A percentile compares a stretch with the other conserved stretches of the same genome.
phyloP scores from a whole-genome alignment of 2,888 invertebrate species.

The Sphaeridia pumilis region DNA sequence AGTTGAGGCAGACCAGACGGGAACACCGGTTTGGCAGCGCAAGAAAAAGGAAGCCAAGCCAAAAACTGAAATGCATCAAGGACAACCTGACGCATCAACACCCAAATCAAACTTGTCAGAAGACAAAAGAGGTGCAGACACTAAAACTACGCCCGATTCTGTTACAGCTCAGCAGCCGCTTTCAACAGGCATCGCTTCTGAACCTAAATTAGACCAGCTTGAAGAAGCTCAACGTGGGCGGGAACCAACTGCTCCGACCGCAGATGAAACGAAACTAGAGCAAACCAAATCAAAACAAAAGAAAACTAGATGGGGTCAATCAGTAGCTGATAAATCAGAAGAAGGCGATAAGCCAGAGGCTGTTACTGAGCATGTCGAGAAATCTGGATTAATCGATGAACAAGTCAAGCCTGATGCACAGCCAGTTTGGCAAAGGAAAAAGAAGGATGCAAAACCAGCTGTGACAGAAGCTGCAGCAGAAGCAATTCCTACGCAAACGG shows the following conservation, averaged over 20 bases:
- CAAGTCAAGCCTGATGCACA: neutral
- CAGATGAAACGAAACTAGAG: neutral
- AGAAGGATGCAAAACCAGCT: constrained; percentile 2
- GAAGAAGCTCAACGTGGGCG: no score
- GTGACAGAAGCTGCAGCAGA: neutral
- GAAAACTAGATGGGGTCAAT: no score
- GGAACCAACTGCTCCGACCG: no score
- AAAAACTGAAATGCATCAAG: neutral
- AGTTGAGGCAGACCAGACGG: no score
- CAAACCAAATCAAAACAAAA: neutral
- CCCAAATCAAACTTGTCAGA: neutral
- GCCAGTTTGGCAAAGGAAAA: constrained; percentile 11
- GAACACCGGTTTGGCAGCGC: constrained; percentile 15
- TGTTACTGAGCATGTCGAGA: no score
- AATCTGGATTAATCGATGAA: neutral
- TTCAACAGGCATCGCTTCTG: no score
- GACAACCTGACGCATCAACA: neutral
- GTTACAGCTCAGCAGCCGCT: no score
- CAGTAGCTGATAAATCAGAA: neutral
- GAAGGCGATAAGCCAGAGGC: constrained; percentile 3
- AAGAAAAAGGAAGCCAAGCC: constrained; percentile 14
- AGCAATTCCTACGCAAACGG: neutral
- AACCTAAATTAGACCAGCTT: no score
- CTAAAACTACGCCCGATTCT: no score
- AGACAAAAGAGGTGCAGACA: neutral